Conservation (phyloP, 2,797 vertebrate species). For the Spondyliosoma cantharus region DNA sequence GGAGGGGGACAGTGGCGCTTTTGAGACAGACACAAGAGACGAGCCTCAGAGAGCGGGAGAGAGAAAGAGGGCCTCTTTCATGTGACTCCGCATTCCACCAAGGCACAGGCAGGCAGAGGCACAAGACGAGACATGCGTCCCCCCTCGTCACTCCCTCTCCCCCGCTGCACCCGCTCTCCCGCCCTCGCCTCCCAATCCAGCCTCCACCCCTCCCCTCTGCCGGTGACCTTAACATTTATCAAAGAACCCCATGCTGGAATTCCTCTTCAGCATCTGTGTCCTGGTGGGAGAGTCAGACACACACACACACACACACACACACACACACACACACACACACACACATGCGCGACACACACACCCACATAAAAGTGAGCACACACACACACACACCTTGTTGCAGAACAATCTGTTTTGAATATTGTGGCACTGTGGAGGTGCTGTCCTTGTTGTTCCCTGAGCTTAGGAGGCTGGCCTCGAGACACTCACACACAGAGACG, state of each 20-base stretch:
- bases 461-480: conserved; percentile 86
- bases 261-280: conserved; percentile 89
- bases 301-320: conserved; percentile 87
- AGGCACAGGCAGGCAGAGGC: conserved; percentile 87
- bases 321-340: conserved; percentile 86
- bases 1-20: conserved; percentile 82
- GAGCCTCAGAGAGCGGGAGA: conserved; percentile 67
- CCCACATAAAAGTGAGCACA: conserved; percentile 73
- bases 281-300: conserved; percentile 85
- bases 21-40: conserved; percentile 81
- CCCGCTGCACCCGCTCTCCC: conserved; percentile 36
- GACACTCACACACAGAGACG: conserved; percentile 63
- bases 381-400: conserved; percentile 86
- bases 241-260: conserved; percentile 91
- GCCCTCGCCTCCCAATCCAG: conserved; percentile 52
- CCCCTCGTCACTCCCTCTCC: conserved; percentile 70
- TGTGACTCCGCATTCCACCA: conserved; percentile 86
- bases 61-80: conserved; percentile 83
- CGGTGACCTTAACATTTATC: conserved; percentile 93
- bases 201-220: conserved; percentile 74
- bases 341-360: conserved; percentile 77
- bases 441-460: conserved; percentile 90
- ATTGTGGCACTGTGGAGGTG: conserved; percentile 88
- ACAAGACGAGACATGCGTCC: conserved; percentile 88
- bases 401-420: conserved; percentile 93